These are phyloP conservation scores for Thomomys bottae DNA, from an alignment of 2,113 vertebrate species.

Conservation along the genomic window DNA sequence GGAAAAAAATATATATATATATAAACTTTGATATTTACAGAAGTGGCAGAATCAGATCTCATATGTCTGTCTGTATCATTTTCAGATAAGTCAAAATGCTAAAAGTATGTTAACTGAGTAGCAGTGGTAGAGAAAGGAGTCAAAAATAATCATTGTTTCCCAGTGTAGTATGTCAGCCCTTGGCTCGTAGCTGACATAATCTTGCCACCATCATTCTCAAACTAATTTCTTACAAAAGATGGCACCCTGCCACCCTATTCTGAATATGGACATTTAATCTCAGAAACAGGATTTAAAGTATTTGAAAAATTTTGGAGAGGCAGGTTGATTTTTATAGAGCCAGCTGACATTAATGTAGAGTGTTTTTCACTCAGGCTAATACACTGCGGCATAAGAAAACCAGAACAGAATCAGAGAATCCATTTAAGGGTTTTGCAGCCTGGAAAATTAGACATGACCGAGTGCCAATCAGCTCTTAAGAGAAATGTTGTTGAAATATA, in stretches of 20 bases:
- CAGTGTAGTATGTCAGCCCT: background rate
- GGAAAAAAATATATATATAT: conserved; percentile 1
- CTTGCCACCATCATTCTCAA: conserved; percentile 60
- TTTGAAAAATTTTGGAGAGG: conserved; percentile 60
- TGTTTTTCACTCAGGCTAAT: conserved; percentile 35
- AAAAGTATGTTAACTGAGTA: conserved; percentile 41
- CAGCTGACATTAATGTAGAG: conserved; percentile 2
- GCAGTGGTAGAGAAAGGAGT: background rate
- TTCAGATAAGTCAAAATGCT: conserved; percentile 48
- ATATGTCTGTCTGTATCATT: conserved; percentile 11
- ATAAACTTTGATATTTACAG: conserved; percentile 47
- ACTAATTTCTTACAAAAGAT: conserved; percentile 52
- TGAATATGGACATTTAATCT: conserved; percentile 56
- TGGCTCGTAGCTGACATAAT: background rate
- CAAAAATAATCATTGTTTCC: background rate
- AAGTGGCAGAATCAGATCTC: conserved; percentile 46
- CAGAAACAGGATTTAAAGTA: conserved; percentile 59
- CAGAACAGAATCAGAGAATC: conserved; percentile 29
- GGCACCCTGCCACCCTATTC: conserved; percentile 32
- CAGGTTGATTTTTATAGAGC: conserved; percentile 32
- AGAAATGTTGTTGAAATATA: conserved; percentile 42
- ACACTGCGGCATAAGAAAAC: background rate
- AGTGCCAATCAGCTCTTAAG: conserved; percentile 28
- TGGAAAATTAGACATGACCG: conserved; percentile 44
- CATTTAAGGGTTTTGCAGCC: conserved; percentile 27